phyloP scores from a whole-genome alignment of 2,888 invertebrate genomes.

The Laspeyria flexula region DNA sequence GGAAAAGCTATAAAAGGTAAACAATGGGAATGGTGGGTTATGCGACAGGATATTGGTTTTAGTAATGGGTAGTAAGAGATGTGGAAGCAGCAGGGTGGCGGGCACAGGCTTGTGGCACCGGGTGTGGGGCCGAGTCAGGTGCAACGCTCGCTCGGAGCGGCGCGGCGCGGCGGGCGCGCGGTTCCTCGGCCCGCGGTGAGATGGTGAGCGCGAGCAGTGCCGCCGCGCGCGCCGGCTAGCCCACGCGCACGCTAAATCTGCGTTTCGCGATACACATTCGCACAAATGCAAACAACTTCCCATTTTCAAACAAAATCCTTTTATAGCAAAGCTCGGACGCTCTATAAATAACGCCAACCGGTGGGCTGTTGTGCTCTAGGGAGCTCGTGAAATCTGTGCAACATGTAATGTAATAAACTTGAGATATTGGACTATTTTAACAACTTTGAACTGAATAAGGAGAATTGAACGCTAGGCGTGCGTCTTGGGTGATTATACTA shows the following conservation, averaged over 20 bases:
- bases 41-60: conserved; percentile 50
- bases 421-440: conserved; percentile 54
- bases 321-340: conserved; percentile 53
- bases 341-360: conserved; percentile 65
- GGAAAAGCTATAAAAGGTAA: too few relatives aligned
- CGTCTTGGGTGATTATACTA: conserved; percentile 53
- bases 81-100: conserved; percentile 48
- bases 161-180: conserved; percentile 24
- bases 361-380: conserved; percentile 47
- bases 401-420: conserved; percentile 49
- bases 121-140: conserved; percentile 69
- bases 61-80: conserved; percentile 51
- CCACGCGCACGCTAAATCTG: conserved; percentile 78
- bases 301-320: conserved; percentile 63
- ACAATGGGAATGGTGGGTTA: conserved; percentile 44
- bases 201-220: conserved; percentile 62
- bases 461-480: conserved; percentile 48
- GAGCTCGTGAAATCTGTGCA: conserved; percentile 60
- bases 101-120: conserved; percentile 42
- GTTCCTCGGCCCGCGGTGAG: conserved; percentile 25
- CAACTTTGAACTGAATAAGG: conserved; percentile 57
- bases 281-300: conserved; percentile 54
- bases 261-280: conserved; percentile 64
- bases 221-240: conserved; percentile 75
- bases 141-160: conserved; percentile 64